These are phyloP conservation scores for Lepidothrix coronata DNA, from an alignment of 2,113 vertebrate species.

Conservation along the genomic window DNA sequence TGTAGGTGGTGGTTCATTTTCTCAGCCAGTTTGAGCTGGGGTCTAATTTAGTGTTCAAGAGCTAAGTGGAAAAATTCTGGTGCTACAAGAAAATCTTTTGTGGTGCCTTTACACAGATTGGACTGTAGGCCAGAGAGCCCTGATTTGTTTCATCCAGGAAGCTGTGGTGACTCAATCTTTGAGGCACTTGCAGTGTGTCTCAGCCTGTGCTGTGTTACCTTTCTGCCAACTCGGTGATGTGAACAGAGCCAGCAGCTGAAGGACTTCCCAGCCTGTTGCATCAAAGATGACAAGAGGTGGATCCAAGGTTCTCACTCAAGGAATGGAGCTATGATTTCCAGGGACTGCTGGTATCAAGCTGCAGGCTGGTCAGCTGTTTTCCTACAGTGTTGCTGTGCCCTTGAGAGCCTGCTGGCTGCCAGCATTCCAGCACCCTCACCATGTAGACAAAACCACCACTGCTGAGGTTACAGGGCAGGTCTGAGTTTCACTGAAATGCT, in stretches of 20 bases:
- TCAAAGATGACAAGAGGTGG: neutral
- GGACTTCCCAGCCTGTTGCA: neutral
- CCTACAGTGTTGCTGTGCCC: neutral
- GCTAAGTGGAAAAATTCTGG: neutral
- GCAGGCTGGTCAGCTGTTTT: neutral
- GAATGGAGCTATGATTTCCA: neutral
- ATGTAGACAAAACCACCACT: fast-evolving
- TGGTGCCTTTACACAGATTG: neutral
- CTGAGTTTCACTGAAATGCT: neutral
- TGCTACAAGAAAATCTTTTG: neutral
- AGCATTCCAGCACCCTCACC: neutral
- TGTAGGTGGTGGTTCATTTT: neutral
- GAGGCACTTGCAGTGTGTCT: neutral
- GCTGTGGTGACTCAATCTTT: neutral
- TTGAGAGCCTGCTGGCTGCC: neutral
- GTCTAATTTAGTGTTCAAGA: neutral
- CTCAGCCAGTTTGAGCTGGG: neutral
- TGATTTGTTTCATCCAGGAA: constrained; percentile 7
- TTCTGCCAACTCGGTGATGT: neutral
- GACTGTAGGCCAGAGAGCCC: neutral
- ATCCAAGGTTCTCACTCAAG: neutral
- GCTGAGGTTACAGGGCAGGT: neutral
- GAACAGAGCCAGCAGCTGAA: neutral
- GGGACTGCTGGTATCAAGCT: neutral
- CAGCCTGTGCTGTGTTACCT: neutral